A percentile compares a stretch with the other conserved stretches of the same genome.
Evolutionary conservation across 2,888 invertebrate genomes (phyloP).

Genomic region (Calliopum simillimum): DNA sequence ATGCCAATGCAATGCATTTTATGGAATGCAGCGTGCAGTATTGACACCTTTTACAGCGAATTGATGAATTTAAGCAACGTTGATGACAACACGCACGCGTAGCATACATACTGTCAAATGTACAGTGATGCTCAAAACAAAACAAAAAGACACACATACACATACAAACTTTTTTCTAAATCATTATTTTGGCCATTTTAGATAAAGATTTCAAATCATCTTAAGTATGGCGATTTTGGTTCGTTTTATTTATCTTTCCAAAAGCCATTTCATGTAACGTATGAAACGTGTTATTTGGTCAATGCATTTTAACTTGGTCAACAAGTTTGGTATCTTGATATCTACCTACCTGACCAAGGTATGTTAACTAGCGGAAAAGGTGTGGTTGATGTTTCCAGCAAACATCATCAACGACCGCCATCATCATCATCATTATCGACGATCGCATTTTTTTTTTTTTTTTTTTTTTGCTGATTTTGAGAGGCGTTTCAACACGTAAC

Average conservation of each 20-base stretch:
- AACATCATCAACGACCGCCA: neutral
- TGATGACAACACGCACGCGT: no score
- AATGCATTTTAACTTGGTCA: constrained; percentile 29
- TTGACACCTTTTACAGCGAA: no score
- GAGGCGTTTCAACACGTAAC: constrained; percentile 7
- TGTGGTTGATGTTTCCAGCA: constrained; percentile 17
- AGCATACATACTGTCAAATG: no score
- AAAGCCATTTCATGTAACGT: constrained; percentile 25
- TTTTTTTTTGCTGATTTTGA: constrained; percentile 17
- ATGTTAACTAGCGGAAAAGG: constrained; percentile 29
- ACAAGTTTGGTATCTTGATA: neutral
- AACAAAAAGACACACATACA: no score
- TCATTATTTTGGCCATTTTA: no score
- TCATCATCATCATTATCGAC: neutral
- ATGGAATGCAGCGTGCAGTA: neutral
- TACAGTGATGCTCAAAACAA: no score
- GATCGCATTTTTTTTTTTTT: constrained; percentile 11
- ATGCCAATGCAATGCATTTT: neutral
- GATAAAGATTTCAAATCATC: no score
- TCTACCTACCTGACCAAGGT: no score
- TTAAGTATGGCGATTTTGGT: neutral
- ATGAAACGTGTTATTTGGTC: neutral
- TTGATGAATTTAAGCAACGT: no score
- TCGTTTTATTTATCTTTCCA: constrained; percentile 22
- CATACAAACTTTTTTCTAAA: no score